Evolutionary conservation across 92 coral and sea anemone species (phyloP).

Genomic region (Epizoanthus illoricatus): DNA sequence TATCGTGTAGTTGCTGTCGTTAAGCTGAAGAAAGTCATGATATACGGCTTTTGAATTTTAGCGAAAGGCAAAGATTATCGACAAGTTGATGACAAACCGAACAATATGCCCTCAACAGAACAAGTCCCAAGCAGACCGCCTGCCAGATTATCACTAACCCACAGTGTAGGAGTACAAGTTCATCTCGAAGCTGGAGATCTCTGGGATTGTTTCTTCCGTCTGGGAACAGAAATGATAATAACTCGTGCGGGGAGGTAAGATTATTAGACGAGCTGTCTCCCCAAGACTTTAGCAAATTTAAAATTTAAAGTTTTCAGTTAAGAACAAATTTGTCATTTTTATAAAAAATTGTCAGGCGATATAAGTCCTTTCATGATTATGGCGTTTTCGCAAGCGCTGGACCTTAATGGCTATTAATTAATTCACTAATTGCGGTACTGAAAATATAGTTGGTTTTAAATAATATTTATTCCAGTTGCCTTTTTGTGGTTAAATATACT

Average conservation of each 20-base stretch:
- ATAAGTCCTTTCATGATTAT: background rate
- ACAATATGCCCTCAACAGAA: constrained; percentile 51
- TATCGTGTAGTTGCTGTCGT: constrained; percentile 9
- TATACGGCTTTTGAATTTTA: constrained; percentile 27
- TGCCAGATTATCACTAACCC: constrained; percentile 17
- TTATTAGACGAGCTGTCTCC: background rate
- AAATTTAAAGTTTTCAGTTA: background rate
- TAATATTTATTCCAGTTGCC: background rate
- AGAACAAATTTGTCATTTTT: background rate
- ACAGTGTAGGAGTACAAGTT: constrained; percentile 46
- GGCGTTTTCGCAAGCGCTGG: constrained; percentile 12
- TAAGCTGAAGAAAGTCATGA: constrained; percentile 21
- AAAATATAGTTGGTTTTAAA: constrained; percentile 2
- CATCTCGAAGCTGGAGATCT: constrained; percentile 76
- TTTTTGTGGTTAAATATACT: background rate
- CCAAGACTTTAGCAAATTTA: background rate
- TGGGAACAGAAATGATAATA: constrained; percentile 91
- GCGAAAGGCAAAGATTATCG: constrained; percentile 53
- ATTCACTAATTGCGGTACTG: constrained; percentile 3
- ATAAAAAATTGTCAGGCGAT: no score
- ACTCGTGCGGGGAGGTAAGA: constrained; percentile 90
- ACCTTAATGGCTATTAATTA: constrained; percentile 17
- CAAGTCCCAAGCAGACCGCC: constrained; percentile 36
- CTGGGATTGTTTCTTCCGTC: constrained; percentile 89
- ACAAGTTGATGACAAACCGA: constrained; percentile 71